These are phyloP conservation scores for Nephotettix cincticeps DNA, from an alignment of 1,140 invertebrate species.

Conservation along the genomic window DNA sequence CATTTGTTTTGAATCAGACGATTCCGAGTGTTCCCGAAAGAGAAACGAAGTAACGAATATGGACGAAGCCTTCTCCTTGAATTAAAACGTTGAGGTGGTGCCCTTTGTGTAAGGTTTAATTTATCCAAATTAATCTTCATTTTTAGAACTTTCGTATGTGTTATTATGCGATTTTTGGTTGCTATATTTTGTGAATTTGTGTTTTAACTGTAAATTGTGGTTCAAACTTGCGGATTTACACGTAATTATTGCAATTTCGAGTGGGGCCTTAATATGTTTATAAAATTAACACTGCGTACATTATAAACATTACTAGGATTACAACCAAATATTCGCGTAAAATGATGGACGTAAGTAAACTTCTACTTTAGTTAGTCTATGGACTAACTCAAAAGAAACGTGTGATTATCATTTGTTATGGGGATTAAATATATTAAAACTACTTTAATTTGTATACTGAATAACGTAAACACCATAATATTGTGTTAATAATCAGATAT, in stretches of 20 bases:
- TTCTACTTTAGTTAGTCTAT: no score
- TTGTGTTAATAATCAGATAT: no score
- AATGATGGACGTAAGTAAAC: no score
- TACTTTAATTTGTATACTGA: no score
- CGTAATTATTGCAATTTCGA: not conserved
- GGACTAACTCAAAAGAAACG: no score
- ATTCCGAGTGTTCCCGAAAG: not conserved
- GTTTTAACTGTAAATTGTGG: not conserved
- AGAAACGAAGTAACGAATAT: not conserved
- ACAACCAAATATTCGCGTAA: no score
- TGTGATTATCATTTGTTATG: no score
- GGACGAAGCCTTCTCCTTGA: constrained; percentile 5
- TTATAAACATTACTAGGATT: no score
- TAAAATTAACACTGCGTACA: no score
- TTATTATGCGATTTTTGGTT: no score
- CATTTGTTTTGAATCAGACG: constrained; percentile 1
- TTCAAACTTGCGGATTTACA: not conserved
- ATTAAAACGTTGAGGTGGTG: not conserved
- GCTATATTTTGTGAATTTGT: not conserved
- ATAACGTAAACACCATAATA: no score
- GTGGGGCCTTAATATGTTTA: not conserved
- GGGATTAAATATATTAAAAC: no score
- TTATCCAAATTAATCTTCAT: constrained; percentile 5
- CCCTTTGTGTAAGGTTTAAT: not conserved
- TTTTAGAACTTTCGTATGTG: not conserved